Evolutionary conservation across 2,113 vertebrate genomes (phyloP).

Genomic region (Candoia aspera): DNA sequence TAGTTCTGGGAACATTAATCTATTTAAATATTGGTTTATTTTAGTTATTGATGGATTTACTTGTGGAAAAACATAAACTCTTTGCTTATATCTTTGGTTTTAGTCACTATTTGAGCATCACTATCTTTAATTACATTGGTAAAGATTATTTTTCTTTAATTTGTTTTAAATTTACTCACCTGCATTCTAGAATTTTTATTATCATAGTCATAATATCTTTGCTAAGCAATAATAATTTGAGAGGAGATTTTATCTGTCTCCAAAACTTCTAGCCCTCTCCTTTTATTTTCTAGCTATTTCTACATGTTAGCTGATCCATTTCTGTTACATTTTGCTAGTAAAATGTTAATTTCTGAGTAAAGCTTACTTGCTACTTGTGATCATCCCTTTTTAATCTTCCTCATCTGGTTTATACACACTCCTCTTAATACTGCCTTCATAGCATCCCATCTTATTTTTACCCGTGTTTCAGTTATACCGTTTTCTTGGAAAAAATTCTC

Average conservation of each 20-base stretch:
- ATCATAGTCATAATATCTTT: not conserved
- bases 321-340: not conserved
- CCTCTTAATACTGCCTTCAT: not conserved
- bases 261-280: not conserved
- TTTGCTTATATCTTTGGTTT: not conserved
- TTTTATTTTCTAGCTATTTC: not conserved
- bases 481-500: not conserved
- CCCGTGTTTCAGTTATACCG: not conserved
- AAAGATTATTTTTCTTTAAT: not conserved
- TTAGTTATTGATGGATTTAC: not conserved
- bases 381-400: not conserved
- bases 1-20: not conserved
- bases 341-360: not conserved
- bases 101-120: not conserved
- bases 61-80: not conserved
- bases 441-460: not conserved
- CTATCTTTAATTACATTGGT: not conserved
- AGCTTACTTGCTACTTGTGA: not conserved
- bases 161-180: not conserved
- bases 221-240: not conserved
- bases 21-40: not conserved
- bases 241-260: not conserved
- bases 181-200: not conserved
- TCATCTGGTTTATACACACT: not conserved
- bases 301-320: not conserved